phyloP scores from a whole-genome alignment of 2,888 invertebrate species.

The Parnassius glacialis region DNA sequence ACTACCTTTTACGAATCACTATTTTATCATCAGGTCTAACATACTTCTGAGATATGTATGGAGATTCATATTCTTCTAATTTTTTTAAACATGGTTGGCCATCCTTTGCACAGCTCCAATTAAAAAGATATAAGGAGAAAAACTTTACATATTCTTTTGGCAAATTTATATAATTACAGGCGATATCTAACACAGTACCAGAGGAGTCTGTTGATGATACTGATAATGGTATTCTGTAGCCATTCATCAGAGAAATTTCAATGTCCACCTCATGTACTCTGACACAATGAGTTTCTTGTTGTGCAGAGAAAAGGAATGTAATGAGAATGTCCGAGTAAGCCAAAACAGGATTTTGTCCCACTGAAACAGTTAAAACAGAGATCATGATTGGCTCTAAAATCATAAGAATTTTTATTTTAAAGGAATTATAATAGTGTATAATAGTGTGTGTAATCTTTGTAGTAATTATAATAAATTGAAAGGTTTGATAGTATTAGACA shows the following conservation, averaged over 20 bases:
- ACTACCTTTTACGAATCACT: constrained; percentile 91
- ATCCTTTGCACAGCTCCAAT: constrained; percentile 86
- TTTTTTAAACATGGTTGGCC: constrained; percentile 89
- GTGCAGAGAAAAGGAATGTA: constrained; percentile 93
- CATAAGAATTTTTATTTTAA: too few species aligned
- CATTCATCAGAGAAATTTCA: constrained; percentile 93
- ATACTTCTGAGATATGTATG: constrained; percentile 94
- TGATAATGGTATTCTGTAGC: constrained; percentile 89
- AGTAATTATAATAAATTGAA: too few species aligned
- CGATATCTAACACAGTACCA: constrained; percentile 90
- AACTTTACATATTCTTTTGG: constrained; percentile 90
- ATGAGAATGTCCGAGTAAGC: constrained; percentile 90
- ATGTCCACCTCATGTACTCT: constrained; percentile 86
- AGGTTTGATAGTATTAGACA: too few species aligned
- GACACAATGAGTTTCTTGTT: constrained; percentile 91
- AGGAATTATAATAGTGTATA: too few species aligned
- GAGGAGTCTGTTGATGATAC: constrained; percentile 91
- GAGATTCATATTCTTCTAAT: constrained; percentile 98
- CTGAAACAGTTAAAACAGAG: constrained; percentile 63
- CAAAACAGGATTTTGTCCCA: constrained; percentile 92
- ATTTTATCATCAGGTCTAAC: constrained; percentile 88
- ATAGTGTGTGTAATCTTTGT: too few species aligned
- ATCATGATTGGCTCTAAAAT: too few species aligned
- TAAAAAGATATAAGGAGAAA: constrained; percentile 94
- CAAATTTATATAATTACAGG: constrained; percentile 90